These are phyloP conservation scores for Drosophila lacteicornis DNA, from an alignment of 1,140 invertebrate species.

Conservation along the genomic window DNA sequence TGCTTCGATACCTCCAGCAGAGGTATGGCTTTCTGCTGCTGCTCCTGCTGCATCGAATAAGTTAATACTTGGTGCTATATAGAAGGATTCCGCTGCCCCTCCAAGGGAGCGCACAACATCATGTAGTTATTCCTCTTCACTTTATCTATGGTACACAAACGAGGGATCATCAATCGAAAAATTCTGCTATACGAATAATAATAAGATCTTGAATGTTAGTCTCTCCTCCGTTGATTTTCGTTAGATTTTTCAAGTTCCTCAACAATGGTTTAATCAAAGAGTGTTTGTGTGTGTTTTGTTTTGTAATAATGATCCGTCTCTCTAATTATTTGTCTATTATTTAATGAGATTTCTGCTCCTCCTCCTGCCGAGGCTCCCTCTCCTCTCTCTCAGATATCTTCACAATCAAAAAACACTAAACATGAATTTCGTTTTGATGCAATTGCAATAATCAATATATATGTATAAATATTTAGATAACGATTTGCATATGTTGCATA, in stretches of 20 bases:
- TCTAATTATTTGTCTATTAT: constrained; percentile 82
- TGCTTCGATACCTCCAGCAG: constrained; percentile 11
- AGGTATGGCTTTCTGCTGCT: constrained; percentile 40
- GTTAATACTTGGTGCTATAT: constrained; percentile 62
- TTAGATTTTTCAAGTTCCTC: constrained; percentile 60
- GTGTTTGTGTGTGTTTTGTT: constrained; percentile 11
- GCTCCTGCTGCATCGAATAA: constrained; percentile 27
- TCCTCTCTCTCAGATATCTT: constrained; percentile 30
- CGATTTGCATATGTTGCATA: constrained; percentile 77
- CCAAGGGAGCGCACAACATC: constrained; percentile 22
- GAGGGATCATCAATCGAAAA: constrained; percentile 61
- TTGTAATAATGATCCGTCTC: constrained; percentile 36
- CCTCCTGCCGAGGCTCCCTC: background rate
- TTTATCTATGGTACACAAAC: constrained; percentile 69
- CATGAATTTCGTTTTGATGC: constrained; percentile 64
- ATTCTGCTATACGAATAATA: constrained; percentile 68
- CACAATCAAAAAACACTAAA: constrained; percentile 78
- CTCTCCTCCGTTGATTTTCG: constrained; percentile 8
- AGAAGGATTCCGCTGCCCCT: constrained; percentile 23
- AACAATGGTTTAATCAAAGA: constrained; percentile 70
- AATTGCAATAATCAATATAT: constrained; percentile 63
- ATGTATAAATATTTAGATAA: constrained; percentile 82
- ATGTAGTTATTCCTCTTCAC: constrained; percentile 32
- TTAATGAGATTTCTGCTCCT: constrained; percentile 71
- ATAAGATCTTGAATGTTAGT: constrained; percentile 29